Evolutionary conservation across 2,888 invertebrate genomes (phyloP), one percentile per base, ranked within the genome.

Genomic region (Sturmia bella): DNA sequence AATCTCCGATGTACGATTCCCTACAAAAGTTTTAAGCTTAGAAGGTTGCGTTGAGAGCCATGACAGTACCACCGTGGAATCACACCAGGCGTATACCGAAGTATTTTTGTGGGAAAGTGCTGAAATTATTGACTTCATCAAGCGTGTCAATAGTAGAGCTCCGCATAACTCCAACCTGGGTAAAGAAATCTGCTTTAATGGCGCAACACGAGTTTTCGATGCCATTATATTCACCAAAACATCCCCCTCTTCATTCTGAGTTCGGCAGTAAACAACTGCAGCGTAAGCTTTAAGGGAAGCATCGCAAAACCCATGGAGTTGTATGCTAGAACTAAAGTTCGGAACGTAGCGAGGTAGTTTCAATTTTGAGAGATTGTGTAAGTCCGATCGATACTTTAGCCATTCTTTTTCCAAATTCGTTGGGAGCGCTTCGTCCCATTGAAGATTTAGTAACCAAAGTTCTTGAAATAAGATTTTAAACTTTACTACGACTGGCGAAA

Each of bases 401-500:
- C 77, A 69, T 17, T 37, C 37, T 7, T 19, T 15, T 12, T 7
- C 54, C 11, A 74, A 1, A 3, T 64, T 3, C 2, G 39, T 5
- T 19, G 83, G 83, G 17, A 83, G 50, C 11, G 56, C 27, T 15
- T 84, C 82, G 43, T 85, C 84, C 84, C 84, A 83, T 3, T 5
- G 7, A 3, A 84, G 32, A 0, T 73, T 83, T 3, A 24, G 63
- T 0, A 80, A 64, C 83, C 83, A 83, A 11, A 83, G 41, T 9
- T 80, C 72, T 57, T 81, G 80, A 32, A 83, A 84, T 9, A 83
- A 9, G 4, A 83, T 70, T 64, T 83, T 83, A 13, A 85, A 61
- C 6, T 77, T 50, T 0, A 83, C 21, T 6, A 81, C 63, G 0
- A 81, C 80, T n/a, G 84, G 84, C 0, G 83, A 72, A 0, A 83